Evolutionary conservation across 2,113 vertebrate species (phyloP), one percentile per base, ranked within the genome.

Genomic region (Syrmaticus mikado): DNA sequence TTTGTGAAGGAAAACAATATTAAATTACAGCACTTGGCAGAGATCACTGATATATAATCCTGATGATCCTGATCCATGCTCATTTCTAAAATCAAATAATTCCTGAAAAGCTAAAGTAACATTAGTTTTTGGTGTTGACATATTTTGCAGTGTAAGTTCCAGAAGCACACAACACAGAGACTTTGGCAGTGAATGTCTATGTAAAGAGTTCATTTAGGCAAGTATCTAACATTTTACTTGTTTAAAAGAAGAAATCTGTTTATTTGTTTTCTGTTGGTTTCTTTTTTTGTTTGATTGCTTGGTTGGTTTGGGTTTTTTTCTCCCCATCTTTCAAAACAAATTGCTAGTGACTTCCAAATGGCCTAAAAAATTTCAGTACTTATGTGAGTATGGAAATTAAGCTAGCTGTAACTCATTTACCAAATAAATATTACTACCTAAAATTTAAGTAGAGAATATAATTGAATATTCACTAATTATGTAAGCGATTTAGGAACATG

Each of bases 211-310:
- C 65, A 55, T 86, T 75, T 48, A 66, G 32, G 13, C 45, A 78
- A 84, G 43, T 9, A 65, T 78, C 27, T 78, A 90, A 93, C 76
- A 88, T 68, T 24, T 68, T 40, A 43, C 67, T 78, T 75, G 5
- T 48, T 94, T 92, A 27, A 62, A 58, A 92, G 48, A 89, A 68
- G 40, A 96, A 84, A 93, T 78, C 30, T 68, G 14, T 19, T 10
- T n/a, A 7, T 4, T 5, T 1, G 67, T 32, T 61, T 43, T 84
- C 85, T 40, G 38, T 28, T 15, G 12, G 7, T 68, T 32, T 70
- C 32, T 81, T 85, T 45, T 38, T 22, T 18, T 62, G 24, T 18
- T 62, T 27, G 14, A 8, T 48, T 48, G 6, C 41, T 43, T 43
- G 41, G 41, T 43, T 21, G 10, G 19, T 10, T 48, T 21, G 20